Conservation (phyloP, 1,140 invertebrate genomes). For the Anoplolepis gracilipes region DNA sequence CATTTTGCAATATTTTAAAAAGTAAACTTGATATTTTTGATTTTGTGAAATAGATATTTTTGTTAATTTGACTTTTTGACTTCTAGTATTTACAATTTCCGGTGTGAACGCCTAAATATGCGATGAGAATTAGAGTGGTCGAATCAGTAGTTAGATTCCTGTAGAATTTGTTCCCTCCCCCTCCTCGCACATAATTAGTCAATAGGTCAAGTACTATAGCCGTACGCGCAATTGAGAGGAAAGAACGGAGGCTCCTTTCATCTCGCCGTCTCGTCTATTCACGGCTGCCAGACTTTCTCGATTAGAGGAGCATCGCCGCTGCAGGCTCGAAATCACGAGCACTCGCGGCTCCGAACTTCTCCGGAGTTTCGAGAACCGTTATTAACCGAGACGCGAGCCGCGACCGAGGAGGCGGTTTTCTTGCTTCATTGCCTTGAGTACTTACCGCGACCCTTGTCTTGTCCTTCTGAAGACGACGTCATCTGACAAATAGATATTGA, state of each 20-base stretch:
- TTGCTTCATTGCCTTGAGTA: slow-evolving; percentile 52
- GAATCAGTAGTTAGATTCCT: background rate
- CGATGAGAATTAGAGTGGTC: background rate
- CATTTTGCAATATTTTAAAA: no score
- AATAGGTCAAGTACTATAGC: slow-evolving; percentile 70
- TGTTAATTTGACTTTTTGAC: background rate
- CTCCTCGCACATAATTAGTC: slow-evolving; percentile 61
- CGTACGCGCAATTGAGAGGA: slow-evolving; percentile 67
- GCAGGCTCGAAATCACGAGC: slow-evolving; percentile 66
- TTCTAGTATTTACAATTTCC: slow-evolving; percentile 15
- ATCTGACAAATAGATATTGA: slow-evolving; percentile 54
- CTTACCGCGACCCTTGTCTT: slow-evolving; percentile 35
- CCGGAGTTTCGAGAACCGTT: slow-evolving; percentile 64
- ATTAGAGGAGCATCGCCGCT: slow-evolving; percentile 46
- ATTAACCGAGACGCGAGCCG: slow-evolving; percentile 66
- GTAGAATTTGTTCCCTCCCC: slow-evolving; percentile 41
- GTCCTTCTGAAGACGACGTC: slow-evolving; percentile 34
- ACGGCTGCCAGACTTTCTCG: slow-evolving; percentile 56
- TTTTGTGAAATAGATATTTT: background rate
- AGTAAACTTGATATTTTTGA: no score
- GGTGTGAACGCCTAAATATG: background rate
- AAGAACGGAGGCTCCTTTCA: slow-evolving; percentile 65
- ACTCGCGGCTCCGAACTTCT: slow-evolving; percentile 24
- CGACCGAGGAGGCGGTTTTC: slow-evolving; percentile 62
- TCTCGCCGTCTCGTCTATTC: slow-evolving; percentile 61